Evolutionary conservation across 2,113 vertebrate species (phyloP).

Genomic region (Cottus gobio): DNA sequence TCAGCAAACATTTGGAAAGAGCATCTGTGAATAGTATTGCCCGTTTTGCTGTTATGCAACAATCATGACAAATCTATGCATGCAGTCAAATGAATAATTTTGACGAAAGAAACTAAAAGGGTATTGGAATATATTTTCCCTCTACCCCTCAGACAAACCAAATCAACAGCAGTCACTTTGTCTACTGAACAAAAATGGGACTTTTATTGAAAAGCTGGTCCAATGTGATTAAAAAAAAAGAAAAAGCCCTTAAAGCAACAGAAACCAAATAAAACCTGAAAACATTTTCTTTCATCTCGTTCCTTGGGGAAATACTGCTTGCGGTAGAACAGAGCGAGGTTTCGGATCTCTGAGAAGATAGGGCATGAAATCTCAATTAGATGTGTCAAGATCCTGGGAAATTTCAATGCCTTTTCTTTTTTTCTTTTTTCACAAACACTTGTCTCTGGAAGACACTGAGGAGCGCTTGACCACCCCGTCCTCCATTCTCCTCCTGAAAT

Average conservation of each 20-base stretch:
- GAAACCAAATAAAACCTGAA: slow-evolving; percentile 75
- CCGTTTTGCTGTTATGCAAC: not conserved
- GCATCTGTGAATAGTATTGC: slow-evolving; percentile 1
- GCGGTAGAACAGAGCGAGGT: slow-evolving; percentile 48
- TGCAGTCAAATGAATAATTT: slow-evolving; percentile 44
- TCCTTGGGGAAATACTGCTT: slow-evolving; percentile 73
- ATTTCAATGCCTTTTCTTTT: slow-evolving; percentile 55
- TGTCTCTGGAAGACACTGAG: slow-evolving; percentile 57
- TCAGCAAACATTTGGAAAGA: slow-evolving; percentile 13
- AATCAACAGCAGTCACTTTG: slow-evolving; percentile 54
- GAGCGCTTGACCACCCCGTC: slow-evolving; percentile 49
- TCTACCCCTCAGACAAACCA: slow-evolving; percentile 45
- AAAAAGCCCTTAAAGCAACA: slow-evolving; percentile 54
- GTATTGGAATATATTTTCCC: slow-evolving; percentile 36
- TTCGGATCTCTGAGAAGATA: slow-evolving; percentile 74
- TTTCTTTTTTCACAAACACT: not conserved
- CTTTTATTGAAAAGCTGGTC: slow-evolving; percentile 66
- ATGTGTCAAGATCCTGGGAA: slow-evolving; percentile 77
- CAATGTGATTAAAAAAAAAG: slow-evolving; percentile 40
- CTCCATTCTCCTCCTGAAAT: slow-evolving; percentile 69
- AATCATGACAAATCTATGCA: slow-evolving; percentile 36
- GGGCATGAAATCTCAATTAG: slow-evolving; percentile 81
- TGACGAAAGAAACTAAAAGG: slow-evolving; percentile 38
- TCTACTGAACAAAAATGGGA: slow-evolving; percentile 36
- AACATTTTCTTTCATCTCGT: slow-evolving; percentile 72